A percentile compares a stretch with the other conserved stretches of the same genome.
These are phyloP conservation scores for Nicator chloris DNA, from an alignment of 2,113 vertebrate genomes.

Conservation along the genomic window DNA sequence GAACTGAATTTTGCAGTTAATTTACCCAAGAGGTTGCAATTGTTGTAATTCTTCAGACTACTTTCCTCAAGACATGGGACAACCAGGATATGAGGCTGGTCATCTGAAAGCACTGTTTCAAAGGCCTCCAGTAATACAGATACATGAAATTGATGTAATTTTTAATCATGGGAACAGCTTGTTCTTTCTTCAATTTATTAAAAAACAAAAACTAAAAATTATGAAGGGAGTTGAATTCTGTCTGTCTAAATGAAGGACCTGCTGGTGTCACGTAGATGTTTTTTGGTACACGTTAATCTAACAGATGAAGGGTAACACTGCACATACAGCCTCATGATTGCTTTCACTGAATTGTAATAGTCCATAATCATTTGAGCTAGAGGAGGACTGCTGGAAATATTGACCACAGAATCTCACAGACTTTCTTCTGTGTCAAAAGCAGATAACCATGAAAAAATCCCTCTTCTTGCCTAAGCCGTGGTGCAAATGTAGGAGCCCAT, in stretches of 20 bases:
- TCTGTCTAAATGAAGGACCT: constrained; percentile 17
- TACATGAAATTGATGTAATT: background rate
- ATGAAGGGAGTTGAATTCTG: background rate
- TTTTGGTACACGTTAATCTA: background rate
- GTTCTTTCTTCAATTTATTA: background rate
- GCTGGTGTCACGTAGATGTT: background rate
- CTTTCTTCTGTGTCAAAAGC: background rate
- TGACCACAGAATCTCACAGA: background rate
- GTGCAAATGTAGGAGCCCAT: background rate
- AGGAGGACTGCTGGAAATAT: background rate
- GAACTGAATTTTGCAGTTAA: background rate
- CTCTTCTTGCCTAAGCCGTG: background rate
- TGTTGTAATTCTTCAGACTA: background rate
- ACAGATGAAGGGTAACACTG: background rate
- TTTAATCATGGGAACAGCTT: background rate
- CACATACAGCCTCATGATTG: background rate
- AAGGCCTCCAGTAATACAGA: background rate
- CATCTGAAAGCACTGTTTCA: background rate
- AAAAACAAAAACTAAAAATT: background rate
- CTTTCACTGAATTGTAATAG: background rate
- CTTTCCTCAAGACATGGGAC: background rate
- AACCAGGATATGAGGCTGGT: background rate
- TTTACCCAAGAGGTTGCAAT: background rate
- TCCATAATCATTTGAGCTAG: background rate
- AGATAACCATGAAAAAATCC: background rate